Base-by-base conservation (phyloP, 2,113 vertebrate genomes). In the Cyphomyrus discorhynchus region DNA sequence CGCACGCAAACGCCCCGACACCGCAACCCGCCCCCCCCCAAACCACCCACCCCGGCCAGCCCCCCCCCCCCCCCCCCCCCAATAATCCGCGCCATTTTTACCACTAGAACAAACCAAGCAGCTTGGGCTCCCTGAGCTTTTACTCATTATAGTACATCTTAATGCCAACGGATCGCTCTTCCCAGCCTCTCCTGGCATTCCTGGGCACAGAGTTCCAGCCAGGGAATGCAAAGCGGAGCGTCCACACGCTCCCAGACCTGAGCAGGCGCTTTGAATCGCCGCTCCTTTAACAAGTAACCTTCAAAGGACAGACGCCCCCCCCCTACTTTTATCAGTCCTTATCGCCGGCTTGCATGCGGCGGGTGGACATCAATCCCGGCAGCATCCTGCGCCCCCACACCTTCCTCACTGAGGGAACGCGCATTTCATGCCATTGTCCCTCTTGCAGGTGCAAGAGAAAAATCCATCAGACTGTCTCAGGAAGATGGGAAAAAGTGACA, bases 351-450 rank as follows among this genome's bases (percentile, higher is more conserved):
- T 84, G 74, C 62, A 90, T 53, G 88, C 53, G 39, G 66, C 50
- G 24, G 47, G 56, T 9, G 77, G 86, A 92, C 77, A 90, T 91
- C 89, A 86, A 91, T 91, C 50, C 74, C 24, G 46, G 86, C 89
- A 56, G 47, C 47, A 9, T 88, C 80, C 77, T 83, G 47, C 42
- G 3, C 21, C 86, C 74, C 47, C 13, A 27, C 70, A 74, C 39
- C 49, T 87, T 46, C 10, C 4, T 13, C n/a, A 49, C n/a, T 19
- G 31, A 46, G 56, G 82, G 15, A 74, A 50, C 58, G 62, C 31
- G 52, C 74, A n/a, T 88, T 89, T 46, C 58, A 35, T 11, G 47
- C 47, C 66, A 58, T 53, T 89, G 88, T 87, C 86, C 87, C 86
- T 50, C 62, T 70, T 87, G 47, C 21, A 47, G 58, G 27, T n/a